Evolutionary conservation across 2,888 invertebrate genomes (phyloP), one percentile per base, ranked within the genome.

Genomic region (Drosophila atripex): DNA sequence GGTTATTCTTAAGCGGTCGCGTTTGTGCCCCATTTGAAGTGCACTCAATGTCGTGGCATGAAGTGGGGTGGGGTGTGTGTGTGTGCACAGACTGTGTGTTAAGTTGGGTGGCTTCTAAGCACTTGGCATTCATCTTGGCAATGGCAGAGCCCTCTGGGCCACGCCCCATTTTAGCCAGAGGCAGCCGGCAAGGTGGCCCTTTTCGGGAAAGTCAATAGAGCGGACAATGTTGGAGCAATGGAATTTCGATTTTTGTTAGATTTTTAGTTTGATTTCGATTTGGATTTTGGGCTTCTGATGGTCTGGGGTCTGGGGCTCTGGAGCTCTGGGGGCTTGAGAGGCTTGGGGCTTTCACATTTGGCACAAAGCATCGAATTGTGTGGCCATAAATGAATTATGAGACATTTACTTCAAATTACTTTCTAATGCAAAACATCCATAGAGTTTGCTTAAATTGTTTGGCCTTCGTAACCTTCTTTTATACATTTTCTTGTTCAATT

Each of bases 311-410:
- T 14, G 30, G 49, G 16, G 18, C n/a, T 49, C n/a, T n/a, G n/a
- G 51, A 12, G 69, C 30, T 41, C 64, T 54, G 45, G 16, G 12
- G 14, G 5, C 4, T 41, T 35, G 6, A 6, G 12, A 11, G 35
- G 35, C n/a, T 12, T 35, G 6, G 18, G 18, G 39, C 3, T 18
- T 41, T 41, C 18, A 9, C 41, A 11, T 41, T 41, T 41, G 16
- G 16, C 41, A 41, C 35, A 35, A 35, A 25, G 25, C 46, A 16
- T 73, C 43, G 64, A 59, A 52, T 60, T 71, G 69, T 58, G 54
- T 47, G 69, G 61, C 73, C 73, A 85, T 89, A 90, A 90, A 88
- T 89, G 90, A 89, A 88, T 89, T 89, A 89, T 90, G 88, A 84
- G 88, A 89, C 89, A 89, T 90, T 90, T 89, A 88, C 80, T 80